phyloP scores from a whole-genome alignment of 1,140 invertebrate species.

The Druon quercuslanigerum region DNA sequence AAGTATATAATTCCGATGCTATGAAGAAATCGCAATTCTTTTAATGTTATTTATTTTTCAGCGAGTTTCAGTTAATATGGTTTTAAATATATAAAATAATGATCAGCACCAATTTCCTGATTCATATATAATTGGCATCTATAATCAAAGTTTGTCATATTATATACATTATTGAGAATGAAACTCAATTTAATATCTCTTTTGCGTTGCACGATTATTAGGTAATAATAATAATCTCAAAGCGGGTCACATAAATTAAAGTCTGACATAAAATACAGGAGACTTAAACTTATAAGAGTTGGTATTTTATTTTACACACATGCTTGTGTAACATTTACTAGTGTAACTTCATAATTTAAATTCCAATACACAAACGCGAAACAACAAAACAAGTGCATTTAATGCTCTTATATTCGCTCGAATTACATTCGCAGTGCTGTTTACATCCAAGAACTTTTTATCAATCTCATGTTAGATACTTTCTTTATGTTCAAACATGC shows the following conservation, averaged over 20 bases:
- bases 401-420: slow-evolving; percentile 57
- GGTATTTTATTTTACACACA: not conserved
- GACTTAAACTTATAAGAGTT: not conserved
- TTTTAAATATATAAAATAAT: too few relatives aligned
- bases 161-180: not conserved
- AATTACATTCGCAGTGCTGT: slow-evolving; percentile 44
- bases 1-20: too few relatives aligned
- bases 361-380: slow-evolving; percentile 3
- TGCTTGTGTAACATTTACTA: not conserved
- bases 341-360: slow-evolving; percentile 1
- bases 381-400: slow-evolving; percentile 37
- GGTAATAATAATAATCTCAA: slow-evolving; percentile 35
- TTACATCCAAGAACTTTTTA: slow-evolving; percentile 35
- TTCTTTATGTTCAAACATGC: slow-evolving; percentile 30
- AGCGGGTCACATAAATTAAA: slow-evolving; percentile 34
- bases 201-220: slow-evolving; percentile 34
- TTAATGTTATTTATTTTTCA: too few relatives aligned
- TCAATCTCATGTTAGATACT: slow-evolving; percentile 37
- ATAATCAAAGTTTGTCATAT: not conserved
- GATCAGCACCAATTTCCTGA: too few relatives aligned
- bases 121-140: not conserved
- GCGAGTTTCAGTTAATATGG: too few relatives aligned
- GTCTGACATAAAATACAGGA: slow-evolving; percentile 16
- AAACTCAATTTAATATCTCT: not conserved
- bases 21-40: too few relatives aligned